Evolutionary conservation across 2,113 vertebrate species (phyloP), one percentile per base, ranked within the genome.

Genomic region (Plectropomus leopardus): DNA sequence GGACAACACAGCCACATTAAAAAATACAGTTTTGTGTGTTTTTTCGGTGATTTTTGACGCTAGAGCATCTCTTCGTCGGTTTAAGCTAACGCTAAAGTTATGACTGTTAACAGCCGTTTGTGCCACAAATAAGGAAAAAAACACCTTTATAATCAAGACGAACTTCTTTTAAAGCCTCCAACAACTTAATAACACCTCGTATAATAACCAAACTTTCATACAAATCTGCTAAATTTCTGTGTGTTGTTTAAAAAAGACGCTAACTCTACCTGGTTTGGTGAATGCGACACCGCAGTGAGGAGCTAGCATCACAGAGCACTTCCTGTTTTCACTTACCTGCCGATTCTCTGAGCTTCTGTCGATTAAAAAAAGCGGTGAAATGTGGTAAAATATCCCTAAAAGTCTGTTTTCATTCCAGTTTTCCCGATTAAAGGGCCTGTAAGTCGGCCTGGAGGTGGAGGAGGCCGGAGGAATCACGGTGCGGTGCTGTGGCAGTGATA

Each of bases 261-360:
- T 9, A 51, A 23, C 10, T 26, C 51, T 21, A 10, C 55, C 11
- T 28, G 5, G n/a, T 34, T 3, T 1, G 30, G 19, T 7, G 16
- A 19, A 61, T 51, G 75, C 77, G 55, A 44, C 60, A 17, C 23
- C 23, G 40, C 59, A 53, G 47, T 10, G 1, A 0, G 55, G 23
- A 23, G 82, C 87, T 82, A 76, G 54, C 63, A 1, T 5, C 26
- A 4, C 13, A 13, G 16, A 57, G 1, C 74, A 79, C 86, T 90
- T 88, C 85, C 69, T 50, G 82, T 5, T 78, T 77, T 26, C 24
- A 53, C 87, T 50, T 72, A 93, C 92, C 91, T 93, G 81, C 16
- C 0, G 28, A 15, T 58, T 57, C 7, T 58, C 5, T 7, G 16
- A 16, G 47, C 7, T 16, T 40, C 58, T 45, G 5, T 30, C 50